Evolutionary conservation across 1,140 invertebrate species (phyloP), one percentile per base, ranked within the genome.

Genomic region (Venustaconcha ellipsiformis): DNA sequence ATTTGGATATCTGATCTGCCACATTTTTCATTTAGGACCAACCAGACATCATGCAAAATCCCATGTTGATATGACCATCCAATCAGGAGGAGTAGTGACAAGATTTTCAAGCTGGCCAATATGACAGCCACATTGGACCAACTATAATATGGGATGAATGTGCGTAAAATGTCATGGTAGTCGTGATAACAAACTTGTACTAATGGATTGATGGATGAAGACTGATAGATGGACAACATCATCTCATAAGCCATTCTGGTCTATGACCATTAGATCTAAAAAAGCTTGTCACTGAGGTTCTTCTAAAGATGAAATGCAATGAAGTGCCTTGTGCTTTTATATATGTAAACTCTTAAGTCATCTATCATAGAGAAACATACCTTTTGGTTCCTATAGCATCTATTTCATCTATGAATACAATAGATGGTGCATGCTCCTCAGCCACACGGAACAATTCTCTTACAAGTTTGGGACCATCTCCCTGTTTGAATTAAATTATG

Each of bases 321-420:
- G 57, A 23, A 69, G 3, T 58, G 17, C 1, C 48, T 58, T 14
- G 20, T 69, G 14, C 6, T 55, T 56, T 20, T n/a, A 55, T 18
- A 55, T 8, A 23, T 23, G 23, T 18, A 69, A 12, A 26, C 23
- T 18, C 15, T n/a, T 66, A 3, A 8, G 13, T 17, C 6, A 17
- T 15, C 20, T 17, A 66, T 26, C 26, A 20, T 66, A 14, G 20
- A 56, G n/a, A 57, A 57, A 73, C 66, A 72, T 72, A 91, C 86
- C 97, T 93, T 92, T 99, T 99, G 26, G 99, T 99, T 68, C 99
- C 99, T 57, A 99, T 96, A 76, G 99, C 99, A 93, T 99, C 99
- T 85, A 99, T 99, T 93, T 99, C 99, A 93, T 99, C 99, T 88
- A 99, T 99, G 89, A 99, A 99, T 1, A 99, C 98, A 91, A 99